Base-by-base conservation (phyloP, 2,113 vertebrate genomes). In the Paracanthobrama guichenoti region DNA sequence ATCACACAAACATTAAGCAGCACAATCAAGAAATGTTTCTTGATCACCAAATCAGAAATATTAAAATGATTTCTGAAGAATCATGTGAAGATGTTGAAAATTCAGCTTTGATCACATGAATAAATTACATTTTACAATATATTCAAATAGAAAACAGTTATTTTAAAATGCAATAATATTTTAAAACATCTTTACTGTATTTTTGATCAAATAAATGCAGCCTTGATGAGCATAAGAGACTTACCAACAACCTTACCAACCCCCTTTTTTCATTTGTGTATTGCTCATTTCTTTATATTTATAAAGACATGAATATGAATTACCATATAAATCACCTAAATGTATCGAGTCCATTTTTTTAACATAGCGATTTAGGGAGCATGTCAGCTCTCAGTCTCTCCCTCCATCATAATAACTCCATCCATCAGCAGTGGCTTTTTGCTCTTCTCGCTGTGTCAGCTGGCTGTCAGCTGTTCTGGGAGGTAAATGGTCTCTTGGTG, bases 391-490 rank as follows among this genome's bases (percentile, higher is more conserved):
- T 79, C 50, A 5, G 14, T 67, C 59, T 28, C 44, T 67, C 69
- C 7, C 71, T 59, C 9, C 16, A 42, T 76, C 66, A 64, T 74
- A 31, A 57, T 87, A 62, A 79, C 66, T 18, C 6, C 1, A 74
- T 77, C 82, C 64, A 28, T 85, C 48, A 60, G 28, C 79, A 77
- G 69, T 60, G 11, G 16, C 42, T 50, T 66, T 71, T 73, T 64
- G 24, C 57, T 24, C 22, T 80, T 64, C 44, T 26, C 22, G 64
- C 76, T 22, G 53, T 55, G 76, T 77, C 81, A 84, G 79, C 85
- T 55, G 53, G 22, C 72, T 88, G 82, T 86, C 87, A 85, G 64
- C 14, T 50, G 26, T 69, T 55, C 85, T 72, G 39, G 66, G 72
- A 75, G 79, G 39, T 67, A 67, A 85, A 78, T 84, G 72, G 59